phyloP scores from a whole-genome alignment of 2,113 vertebrate species.

The Lepidothrix coronata region DNA sequence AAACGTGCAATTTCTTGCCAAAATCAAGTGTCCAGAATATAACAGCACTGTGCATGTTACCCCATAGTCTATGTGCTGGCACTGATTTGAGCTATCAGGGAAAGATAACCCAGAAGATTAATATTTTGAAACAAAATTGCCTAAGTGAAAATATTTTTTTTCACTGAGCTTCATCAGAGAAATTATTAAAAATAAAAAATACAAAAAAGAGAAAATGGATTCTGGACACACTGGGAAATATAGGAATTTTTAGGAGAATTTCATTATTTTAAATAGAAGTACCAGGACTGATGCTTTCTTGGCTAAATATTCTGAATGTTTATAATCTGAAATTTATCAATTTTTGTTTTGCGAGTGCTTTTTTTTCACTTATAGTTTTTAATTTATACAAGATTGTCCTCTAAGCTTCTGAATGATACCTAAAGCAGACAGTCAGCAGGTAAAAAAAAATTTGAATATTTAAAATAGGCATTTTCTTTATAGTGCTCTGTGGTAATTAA shows the following conservation, averaged over 20 bases:
- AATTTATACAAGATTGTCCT: conserved; percentile 46
- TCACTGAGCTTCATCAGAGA: neutral
- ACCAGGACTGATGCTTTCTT: neutral
- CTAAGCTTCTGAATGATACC: conserved; percentile 49
- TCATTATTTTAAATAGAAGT: neutral
- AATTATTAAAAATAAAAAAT: conserved; percentile 20
- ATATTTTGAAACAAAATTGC: conserved; percentile 24
- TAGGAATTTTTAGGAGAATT: neutral
- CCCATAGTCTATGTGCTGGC: neutral
- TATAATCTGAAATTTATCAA: neutral
- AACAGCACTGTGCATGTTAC: neutral
- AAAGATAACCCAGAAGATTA: neutral
- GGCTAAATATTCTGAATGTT: neutral
- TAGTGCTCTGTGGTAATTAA: conserved; percentile 57
- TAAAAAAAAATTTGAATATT: conserved; percentile 62
- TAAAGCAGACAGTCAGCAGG: conserved; percentile 49
- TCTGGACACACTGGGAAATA: neutral
- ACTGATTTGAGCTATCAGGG: neutral
- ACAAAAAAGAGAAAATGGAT: neutral
- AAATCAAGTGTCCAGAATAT: neutral
- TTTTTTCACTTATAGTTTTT: conserved; percentile 26
- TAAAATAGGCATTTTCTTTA: conserved; percentile 57
- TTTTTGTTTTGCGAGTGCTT: neutral
- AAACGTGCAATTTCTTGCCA: neutral
- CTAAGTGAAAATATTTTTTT: neutral